phyloP scores from a whole-genome alignment of 2,113 vertebrate genomes.

The Cervus canadensis region DNA sequence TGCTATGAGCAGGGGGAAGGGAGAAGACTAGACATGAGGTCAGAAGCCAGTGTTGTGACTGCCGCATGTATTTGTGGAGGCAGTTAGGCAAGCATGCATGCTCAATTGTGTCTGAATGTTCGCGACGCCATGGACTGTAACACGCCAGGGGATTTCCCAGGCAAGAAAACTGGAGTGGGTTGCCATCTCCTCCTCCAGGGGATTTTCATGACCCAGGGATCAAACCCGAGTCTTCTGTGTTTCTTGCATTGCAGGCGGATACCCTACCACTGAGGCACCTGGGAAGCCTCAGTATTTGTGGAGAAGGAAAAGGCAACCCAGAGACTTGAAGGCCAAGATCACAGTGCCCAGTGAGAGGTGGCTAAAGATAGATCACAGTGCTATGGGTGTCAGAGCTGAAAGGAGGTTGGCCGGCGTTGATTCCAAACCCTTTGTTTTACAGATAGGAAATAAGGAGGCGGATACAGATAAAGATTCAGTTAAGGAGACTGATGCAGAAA shows the following conservation, averaged over 20 bases:
- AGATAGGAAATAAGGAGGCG: not conserved
- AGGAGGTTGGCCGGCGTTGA: not conserved
- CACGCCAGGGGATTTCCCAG: not conserved
- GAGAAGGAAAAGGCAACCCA: not conserved
- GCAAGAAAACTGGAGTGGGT: not conserved
- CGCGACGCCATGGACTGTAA: not conserved
- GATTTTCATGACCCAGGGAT: not conserved
- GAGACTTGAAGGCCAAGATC: not conserved
- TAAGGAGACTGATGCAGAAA: not conserved
- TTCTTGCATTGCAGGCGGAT: not conserved
- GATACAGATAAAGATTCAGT: not conserved
- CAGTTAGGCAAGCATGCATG: not conserved
- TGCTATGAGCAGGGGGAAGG: not conserved
- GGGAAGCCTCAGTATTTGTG: not conserved
- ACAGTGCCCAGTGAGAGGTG: accelerated
- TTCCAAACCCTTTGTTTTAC: not conserved
- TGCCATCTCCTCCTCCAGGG: not conserved
- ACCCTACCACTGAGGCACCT: not conserved
- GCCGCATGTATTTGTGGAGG: not conserved
- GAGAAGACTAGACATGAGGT: no score
- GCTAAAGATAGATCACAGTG: not conserved
- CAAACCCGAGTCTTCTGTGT: not conserved
- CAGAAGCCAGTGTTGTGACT: not conserved
- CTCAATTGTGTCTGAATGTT: not conserved
- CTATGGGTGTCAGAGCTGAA: not conserved